Evolutionary conservation across 2,797 vertebrate genomes (phyloP), one percentile per base, ranked within the genome.

Genomic region (Hafferia zeledoni): DNA sequence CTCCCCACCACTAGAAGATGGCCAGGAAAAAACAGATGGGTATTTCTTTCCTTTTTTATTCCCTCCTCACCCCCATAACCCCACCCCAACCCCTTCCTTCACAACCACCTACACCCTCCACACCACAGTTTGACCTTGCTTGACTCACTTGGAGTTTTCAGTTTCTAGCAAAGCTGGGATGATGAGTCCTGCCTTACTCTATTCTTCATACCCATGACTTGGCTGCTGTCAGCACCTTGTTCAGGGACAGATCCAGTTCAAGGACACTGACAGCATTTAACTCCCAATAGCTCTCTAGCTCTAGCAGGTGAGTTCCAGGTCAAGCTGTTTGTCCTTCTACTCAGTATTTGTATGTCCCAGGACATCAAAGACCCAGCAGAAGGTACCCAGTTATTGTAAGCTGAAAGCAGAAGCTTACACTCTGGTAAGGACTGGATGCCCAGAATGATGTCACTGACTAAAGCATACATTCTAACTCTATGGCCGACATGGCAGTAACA

Each of bases 281-380:
- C 19, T 61, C 19, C 46, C 13, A 10, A 4, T 0, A 78, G 30
- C 27, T 44, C 27, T 59, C 15, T 25, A 61, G 64, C 30, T 59
- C 17, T 24, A 69, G 37, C 31, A 68, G 13, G 11, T 2, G 10
- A 79, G 44, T 15, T 90, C 46, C 44, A 90, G 47, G 31, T 83
- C 31, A 49, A 60, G 23, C 14, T 28, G 5, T 50, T 79, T 57
- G 53, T 53, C 43, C 43, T 57, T 59, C 69, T n/a, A 49, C 7
- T 7, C 3, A 6, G 14, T 20, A 25, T 30, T 19, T 6, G 33
- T 35, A 10, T 0, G 0, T 1, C 14, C 17, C 27, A 75, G 27
- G 12, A n/a, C 14, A 50, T 11, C 15, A 83, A 52, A 77, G 41
- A 4, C 22, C 53, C 31, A 57, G 33, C 15, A 90, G 33, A 78